Conservation (phyloP, 2,888 invertebrate species). For the Luperina nickerlii region DNA sequence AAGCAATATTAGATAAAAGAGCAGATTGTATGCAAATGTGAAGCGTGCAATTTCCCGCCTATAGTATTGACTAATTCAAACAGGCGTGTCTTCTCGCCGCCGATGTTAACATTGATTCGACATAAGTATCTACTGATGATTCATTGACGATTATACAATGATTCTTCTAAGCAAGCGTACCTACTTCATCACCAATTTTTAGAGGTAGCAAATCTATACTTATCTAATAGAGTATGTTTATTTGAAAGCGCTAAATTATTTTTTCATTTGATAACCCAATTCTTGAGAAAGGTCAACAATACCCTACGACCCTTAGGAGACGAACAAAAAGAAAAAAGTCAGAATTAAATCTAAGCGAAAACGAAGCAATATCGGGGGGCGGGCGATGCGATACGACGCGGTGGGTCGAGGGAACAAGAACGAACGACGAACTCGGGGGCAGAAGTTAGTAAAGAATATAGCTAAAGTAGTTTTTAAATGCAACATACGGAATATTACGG, state of each 20-base stretch:
- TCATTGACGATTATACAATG: slow-evolving; percentile 19
- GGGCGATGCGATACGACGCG: neutral
- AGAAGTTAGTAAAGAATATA: neutral
- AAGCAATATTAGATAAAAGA: slow-evolving; percentile 51
- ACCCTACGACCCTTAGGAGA: no score
- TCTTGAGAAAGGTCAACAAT: neutral
- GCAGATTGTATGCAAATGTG: slow-evolving; percentile 70
- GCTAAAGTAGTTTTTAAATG: neutral
- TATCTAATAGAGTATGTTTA: neutral
- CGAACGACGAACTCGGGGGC: neutral
- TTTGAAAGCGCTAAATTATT: neutral
- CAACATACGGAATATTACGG: neutral
- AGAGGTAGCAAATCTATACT: neutral
- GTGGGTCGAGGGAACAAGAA: neutral
- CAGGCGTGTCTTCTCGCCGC: slow-evolving; percentile 52
- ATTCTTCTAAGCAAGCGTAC: neutral
- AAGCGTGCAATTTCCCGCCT: slow-evolving; percentile 70
- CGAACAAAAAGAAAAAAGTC: neutral
- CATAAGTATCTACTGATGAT: slow-evolving; percentile 27
- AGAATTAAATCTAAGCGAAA: neutral
- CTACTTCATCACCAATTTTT: neutral
- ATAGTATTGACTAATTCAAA: slow-evolving; percentile 68
- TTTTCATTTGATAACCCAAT: neutral
- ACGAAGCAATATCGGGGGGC: no score
- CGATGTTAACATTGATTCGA: slow-evolving; percentile 44